A percentile compares a stretch with the other conserved stretches of the same genome.
phyloP scores from a whole-genome alignment of 1,140 invertebrate genomes.

The Atta cephalotes region DNA sequence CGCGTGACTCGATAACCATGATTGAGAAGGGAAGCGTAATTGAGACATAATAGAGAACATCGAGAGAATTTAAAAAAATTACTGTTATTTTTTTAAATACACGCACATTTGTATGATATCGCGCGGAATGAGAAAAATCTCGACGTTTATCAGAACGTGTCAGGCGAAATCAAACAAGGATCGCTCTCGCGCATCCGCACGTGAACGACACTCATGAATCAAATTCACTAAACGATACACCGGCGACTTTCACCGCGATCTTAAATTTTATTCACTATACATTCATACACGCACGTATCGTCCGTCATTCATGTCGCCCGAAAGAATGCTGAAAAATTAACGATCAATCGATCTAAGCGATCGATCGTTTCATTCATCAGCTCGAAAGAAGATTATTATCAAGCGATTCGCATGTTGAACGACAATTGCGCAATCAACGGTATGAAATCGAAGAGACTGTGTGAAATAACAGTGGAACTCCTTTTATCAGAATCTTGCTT shows the following conservation, averaged over 20 bases:
- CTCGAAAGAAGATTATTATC: background rate
- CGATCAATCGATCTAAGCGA: background rate
- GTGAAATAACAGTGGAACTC: background rate
- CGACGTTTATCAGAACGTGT: slow-evolving; percentile 19
- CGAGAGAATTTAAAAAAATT: background rate
- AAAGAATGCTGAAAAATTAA: background rate
- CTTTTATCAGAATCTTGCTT: background rate
- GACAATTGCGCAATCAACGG: background rate
- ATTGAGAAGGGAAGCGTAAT: background rate
- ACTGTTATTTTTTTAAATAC: background rate
- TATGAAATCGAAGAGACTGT: background rate
- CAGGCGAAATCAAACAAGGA: slow-evolving; percentile 13
- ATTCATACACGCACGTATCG: background rate
- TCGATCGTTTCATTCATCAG: slow-evolving; percentile 11
- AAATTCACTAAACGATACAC: slow-evolving; percentile 28
- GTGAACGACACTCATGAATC: slow-evolving; percentile 36
- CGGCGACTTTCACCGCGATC: slow-evolving; percentile 40
- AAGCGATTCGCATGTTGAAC: background rate
- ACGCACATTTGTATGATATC: background rate
- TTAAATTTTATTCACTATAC: slow-evolving; percentile 36
- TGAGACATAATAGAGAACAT: background rate
- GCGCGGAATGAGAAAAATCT: background rate
- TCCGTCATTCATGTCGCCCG: slow-evolving; percentile 13
- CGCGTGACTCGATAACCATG: background rate
- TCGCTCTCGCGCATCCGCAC: slow-evolving; percentile 9